Percentiles rank a stretch among this genome's conserved stretches.
phyloP scores from a whole-genome alignment of 2,113 vertebrate genomes.

The Euleptes europaea region DNA sequence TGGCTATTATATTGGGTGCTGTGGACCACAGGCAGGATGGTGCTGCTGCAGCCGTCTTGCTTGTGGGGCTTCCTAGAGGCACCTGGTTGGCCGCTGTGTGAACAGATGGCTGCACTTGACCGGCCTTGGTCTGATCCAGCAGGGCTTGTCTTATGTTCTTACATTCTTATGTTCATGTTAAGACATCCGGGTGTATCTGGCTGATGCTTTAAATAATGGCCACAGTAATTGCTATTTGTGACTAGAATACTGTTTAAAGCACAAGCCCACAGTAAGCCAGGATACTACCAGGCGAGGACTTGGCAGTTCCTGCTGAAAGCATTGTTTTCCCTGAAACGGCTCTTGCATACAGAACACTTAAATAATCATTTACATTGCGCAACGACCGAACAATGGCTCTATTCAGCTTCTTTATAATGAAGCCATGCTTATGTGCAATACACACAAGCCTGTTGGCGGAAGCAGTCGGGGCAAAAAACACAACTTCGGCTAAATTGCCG shows the following conservation, averaged over 20 bases:
- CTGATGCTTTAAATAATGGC: background rate
- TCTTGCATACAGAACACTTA: background rate
- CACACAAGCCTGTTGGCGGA: background rate
- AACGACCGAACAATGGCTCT: background rate
- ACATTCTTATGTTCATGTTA: too few species aligned
- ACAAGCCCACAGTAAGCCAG: background rate
- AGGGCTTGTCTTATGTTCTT: too few species aligned
- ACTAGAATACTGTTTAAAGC: background rate
- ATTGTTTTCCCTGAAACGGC: background rate
- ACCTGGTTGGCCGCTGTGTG: too few species aligned
- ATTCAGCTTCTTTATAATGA: background rate
- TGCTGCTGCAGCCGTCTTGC: too few species aligned
- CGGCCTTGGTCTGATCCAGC: too few species aligned
- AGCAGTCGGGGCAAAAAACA: too few species aligned
- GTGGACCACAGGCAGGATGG: too few species aligned
- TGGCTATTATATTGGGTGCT: too few species aligned
- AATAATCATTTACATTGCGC: background rate
- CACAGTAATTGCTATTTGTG: background rate
- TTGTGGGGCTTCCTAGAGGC: too few species aligned
- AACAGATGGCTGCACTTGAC: too few species aligned
- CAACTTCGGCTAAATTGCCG: background rate
- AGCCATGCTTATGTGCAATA: background rate
- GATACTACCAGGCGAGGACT: too few species aligned
- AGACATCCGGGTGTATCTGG: background rate
- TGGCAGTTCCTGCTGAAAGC: background rate